Base-by-base conservation (phyloP, 2,113 vertebrate genomes). In the Agapornis roseicollis region DNA sequence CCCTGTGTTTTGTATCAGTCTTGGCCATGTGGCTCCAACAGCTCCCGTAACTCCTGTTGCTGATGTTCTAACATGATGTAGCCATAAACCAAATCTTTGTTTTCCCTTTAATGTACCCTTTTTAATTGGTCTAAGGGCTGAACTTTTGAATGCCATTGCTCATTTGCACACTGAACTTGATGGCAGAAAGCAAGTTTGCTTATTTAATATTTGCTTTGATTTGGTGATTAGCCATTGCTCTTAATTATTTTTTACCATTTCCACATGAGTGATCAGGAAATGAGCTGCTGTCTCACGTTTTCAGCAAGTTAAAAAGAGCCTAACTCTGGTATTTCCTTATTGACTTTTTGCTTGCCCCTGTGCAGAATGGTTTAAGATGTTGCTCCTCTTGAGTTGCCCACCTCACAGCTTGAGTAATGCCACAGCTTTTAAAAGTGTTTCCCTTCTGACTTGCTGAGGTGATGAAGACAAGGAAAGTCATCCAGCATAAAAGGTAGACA, bases 231-330 rank as follows among this genome's bases (percentile, higher is more conserved):
- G 93, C 88, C 95, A 92, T 98, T 95, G 95, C 85, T 95, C 93
- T 97, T 98, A 97, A 98, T 98, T 98, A 97, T 97, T 97, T 97
- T 97, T 97, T 97, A 98, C 95, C 96, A 95, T 96, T 98, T 98
- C 97, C 98, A 98, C 94, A 95, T 97, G 97, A 98, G 70, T 19
- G 95, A 97, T 96, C 94, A 98, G 97, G 97, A 97, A 98, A 98
- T 96, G 94, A 97, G 96, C 88, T 78, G 41, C 95, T 68, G 93
- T 94, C 97, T 97, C 96, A 90, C 96, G 95, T 94, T 97, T 97
- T 55, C n/a, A 96, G 95, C 74, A 35, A 97, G 96, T 97, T 97
- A 92, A 96, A 97, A 96, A 91, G 96, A 94, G 90, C 90, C 94
- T 83, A 97, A 96, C 94, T 97, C 72, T 96, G 96, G 96, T 50